These are phyloP conservation scores for Cryptophagus acutangulus DNA, from an alignment of 2,888 invertebrate species.

Conservation along the genomic window DNA sequence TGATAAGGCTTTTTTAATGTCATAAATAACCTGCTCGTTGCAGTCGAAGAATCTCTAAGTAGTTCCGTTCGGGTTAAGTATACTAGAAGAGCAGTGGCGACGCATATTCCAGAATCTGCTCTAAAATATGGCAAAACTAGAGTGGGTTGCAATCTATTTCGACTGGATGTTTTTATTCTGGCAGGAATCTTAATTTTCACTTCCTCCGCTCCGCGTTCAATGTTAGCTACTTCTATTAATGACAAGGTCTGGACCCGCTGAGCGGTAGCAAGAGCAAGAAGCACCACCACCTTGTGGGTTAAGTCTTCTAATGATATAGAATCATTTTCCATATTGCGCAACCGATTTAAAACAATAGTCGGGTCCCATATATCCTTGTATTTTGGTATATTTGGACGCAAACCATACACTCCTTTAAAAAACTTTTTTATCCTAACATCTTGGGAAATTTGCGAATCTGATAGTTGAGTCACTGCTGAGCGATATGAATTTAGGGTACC, in stretches of 20 bases:
- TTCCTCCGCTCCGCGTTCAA: not conserved
- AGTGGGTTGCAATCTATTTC: not conserved
- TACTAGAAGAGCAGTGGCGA: not conserved
- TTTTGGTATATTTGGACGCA: not conserved
- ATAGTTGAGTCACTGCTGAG: too few relatives aligned
- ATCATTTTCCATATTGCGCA: too few relatives aligned
- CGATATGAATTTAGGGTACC: too few relatives aligned
- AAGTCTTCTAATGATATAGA: not conserved
- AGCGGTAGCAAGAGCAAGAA: not conserved
- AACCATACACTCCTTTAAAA: not conserved
- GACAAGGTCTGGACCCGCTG: too few relatives aligned
- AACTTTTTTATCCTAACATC: not conserved
- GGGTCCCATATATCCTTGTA: not conserved
- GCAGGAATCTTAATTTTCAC: not conserved
- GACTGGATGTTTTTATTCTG: not conserved
- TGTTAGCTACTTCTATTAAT: not conserved
- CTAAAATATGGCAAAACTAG: not conserved
- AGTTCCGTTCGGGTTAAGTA: not conserved
- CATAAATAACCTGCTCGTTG: not conserved
- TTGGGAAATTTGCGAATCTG: not conserved
- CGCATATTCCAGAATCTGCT: not conserved
- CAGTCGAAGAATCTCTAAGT: not conserved
- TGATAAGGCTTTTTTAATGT: constrained; percentile 5
- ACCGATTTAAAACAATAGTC: too few relatives aligned
- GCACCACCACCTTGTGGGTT: not conserved